phyloP scores from a whole-genome alignment of 2,797 vertebrate genomes.

The Sebastes hubbsi region DNA sequence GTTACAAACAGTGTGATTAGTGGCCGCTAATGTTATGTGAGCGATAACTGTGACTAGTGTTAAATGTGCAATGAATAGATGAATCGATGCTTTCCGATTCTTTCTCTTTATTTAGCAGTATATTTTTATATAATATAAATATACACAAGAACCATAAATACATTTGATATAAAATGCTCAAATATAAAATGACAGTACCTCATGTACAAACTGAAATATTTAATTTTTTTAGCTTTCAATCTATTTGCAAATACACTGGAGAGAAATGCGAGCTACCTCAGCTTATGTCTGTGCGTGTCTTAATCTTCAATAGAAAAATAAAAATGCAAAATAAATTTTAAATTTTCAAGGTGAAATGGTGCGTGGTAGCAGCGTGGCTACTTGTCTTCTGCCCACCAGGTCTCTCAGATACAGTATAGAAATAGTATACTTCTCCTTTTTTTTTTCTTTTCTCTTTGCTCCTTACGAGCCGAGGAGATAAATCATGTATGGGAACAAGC shows the following conservation, averaged over 20 bases:
- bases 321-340: conserved; percentile 62
- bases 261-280: conserved; percentile 69
- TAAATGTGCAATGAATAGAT: conserved; percentile 79
- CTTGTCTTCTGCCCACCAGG: conserved; percentile 46
- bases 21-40: conserved; percentile 73
- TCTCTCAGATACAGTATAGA: conserved; percentile 56
- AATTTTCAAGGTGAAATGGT: conserved; percentile 61
- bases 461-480: conserved; percentile 59
- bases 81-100: conserved; percentile 74
- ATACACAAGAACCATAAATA: conserved; percentile 86
- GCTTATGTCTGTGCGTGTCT: conserved; percentile 68
- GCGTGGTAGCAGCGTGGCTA: conserved; percentile 63
- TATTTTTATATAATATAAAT: conserved; percentile 79
- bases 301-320: conserved; percentile 69
- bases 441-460: conserved; percentile 20
- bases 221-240: conserved; percentile 72
- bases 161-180: conserved; percentile 83
- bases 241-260: conserved; percentile 65
- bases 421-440: conserved; percentile 36
- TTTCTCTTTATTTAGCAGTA: conserved; percentile 82
- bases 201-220: conserved; percentile 81
- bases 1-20: conserved; percentile 85
- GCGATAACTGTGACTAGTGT: conserved; percentile 66
- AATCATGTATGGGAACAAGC: conserved; percentile 70
- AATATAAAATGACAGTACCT: conserved; percentile 86